Evolutionary conservation across 2,797 vertebrate species (phyloP).

Genomic region (Arctocebus calabarensis): DNA sequence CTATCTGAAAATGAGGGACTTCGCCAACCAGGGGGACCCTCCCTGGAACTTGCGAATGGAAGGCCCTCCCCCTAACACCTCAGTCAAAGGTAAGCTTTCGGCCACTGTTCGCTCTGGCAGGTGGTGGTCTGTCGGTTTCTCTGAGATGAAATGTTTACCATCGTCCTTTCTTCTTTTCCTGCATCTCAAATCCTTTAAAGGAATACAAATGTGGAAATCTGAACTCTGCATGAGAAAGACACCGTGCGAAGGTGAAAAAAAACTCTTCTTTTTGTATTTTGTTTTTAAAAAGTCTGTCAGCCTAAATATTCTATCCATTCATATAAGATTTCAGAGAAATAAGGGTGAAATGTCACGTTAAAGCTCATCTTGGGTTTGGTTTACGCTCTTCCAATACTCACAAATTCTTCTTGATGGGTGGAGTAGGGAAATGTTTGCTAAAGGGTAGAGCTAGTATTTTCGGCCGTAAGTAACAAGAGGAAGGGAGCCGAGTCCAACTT

Average conservation of each 20-base stretch:
- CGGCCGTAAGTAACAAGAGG: slow-evolving; percentile 10
- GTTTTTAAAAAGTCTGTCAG: slow-evolving; percentile 75
- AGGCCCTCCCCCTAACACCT: slow-evolving; percentile 98
- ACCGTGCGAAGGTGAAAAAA: slow-evolving; percentile 91
- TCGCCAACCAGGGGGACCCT: slow-evolving; percentile 98
- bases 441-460: neutral
- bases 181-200: slow-evolving; percentile 92
- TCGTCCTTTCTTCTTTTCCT: slow-evolving; percentile 90
- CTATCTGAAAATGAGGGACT: slow-evolving; percentile 99
- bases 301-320: slow-evolving; percentile 70
- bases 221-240: slow-evolving; percentile 92
- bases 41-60: slow-evolving; percentile 98
- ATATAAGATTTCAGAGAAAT: slow-evolving; percentile 60
- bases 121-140: slow-evolving; percentile 78
- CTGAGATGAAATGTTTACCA: slow-evolving; percentile 87
- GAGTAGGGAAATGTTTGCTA: slow-evolving; percentile 53
- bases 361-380: slow-evolving; percentile 65
- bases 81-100: slow-evolving; percentile 95
- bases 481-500: neutral
- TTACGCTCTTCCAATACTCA: slow-evolving; percentile 48
- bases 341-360: slow-evolving; percentile 56
- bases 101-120: slow-evolving; percentile 69
- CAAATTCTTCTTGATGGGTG: slow-evolving; percentile 17
- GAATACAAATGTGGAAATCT: slow-evolving; percentile 92
- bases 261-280: slow-evolving; percentile 87